Percentiles rank a stretch among this genome's conserved stretches.
Evolutionary conservation across 2,797 vertebrate genomes (phyloP).

Genomic region (Notoglanidium macrostoma): DNA sequence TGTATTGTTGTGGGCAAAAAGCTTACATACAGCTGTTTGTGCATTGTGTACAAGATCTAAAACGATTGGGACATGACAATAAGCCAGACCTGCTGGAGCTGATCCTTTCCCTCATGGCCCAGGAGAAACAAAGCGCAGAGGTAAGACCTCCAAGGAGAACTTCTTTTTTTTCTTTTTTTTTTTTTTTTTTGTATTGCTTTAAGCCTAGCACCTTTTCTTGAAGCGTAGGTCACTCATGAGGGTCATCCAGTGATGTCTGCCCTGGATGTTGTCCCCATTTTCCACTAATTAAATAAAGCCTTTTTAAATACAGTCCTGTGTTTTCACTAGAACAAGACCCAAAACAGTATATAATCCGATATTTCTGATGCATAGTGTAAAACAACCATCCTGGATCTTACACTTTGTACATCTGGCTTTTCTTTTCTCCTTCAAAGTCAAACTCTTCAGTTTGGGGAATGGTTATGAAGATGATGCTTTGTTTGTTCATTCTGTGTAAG

Average conservation of each 20-base stretch:
- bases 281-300: background rate
- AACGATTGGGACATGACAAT: constrained; percentile 72
- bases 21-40: background rate
- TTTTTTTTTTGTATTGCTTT: background rate
- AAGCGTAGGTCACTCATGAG: background rate
- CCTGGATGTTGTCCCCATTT: background rate
- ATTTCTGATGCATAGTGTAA: background rate
- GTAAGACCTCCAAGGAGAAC: constrained; percentile 64
- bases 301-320: background rate
- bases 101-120: constrained; percentile 84
- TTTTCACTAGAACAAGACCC: background rate
- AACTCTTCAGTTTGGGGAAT: no score
- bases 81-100: constrained; percentile 77
- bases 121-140: constrained; percentile 83
- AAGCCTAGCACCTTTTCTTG: background rate
- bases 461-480: no score
- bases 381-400: background rate
- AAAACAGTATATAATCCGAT: background rate
- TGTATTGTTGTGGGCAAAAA: no score
- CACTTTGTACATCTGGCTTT: background rate
- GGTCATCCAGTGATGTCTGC: background rate
- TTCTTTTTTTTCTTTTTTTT: no score
- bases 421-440: no score
- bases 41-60: constrained; percentile 74
- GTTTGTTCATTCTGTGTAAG: no score